These are phyloP conservation scores for Drosophila maculinotata DNA, from an alignment of 2,888 invertebrate genomes.

Conservation along the genomic window DNA sequence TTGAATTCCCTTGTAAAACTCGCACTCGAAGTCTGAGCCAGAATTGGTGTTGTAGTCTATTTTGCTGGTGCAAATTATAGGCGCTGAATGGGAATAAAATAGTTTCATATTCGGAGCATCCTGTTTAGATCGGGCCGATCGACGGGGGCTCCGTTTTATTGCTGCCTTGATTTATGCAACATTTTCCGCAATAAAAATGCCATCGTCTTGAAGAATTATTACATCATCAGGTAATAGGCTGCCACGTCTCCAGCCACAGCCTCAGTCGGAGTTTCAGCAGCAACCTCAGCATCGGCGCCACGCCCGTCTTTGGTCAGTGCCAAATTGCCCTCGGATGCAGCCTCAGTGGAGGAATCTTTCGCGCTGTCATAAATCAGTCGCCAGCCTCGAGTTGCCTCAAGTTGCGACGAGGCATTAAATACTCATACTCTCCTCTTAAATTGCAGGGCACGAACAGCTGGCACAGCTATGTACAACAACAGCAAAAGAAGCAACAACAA, in stretches of 20 bases:
- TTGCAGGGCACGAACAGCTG: conserved; percentile 70
- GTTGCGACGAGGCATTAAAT: conserved; percentile 62
- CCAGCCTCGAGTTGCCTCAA: conserved; percentile 56
- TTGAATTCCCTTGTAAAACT: conserved; percentile 34
- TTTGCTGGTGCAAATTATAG: conserved; percentile 67
- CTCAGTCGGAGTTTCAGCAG: conserved; percentile 9
- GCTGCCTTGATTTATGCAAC: conserved; percentile 80
- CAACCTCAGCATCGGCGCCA: conserved; percentile 57
- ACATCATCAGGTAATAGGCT: conserved; percentile 79
- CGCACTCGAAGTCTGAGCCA: conserved; percentile 7
- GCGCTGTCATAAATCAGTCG: conserved; percentile 77
- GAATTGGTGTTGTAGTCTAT: conserved; percentile 16
- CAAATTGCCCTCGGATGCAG: conserved; percentile 66
- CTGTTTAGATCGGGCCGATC: conserved; percentile 58
- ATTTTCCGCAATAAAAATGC: conserved; percentile 79
- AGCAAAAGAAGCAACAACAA: too few species aligned
- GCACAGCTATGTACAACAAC: conserved; percentile 30
- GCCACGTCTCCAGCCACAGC: conserved; percentile 42
- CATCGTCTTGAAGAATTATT: conserved; percentile 76
- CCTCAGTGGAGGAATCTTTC: conserved; percentile 56
- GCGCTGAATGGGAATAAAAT: conserved; percentile 59
- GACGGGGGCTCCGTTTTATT: conserved; percentile 70
- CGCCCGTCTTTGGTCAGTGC: conserved; percentile 61
- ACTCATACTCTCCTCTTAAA: conserved; percentile 69
- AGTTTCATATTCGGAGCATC: conserved; percentile 56